Base-by-base conservation (phyloP, 2,113 vertebrate genomes). In the Corvus moneduloides region DNA sequence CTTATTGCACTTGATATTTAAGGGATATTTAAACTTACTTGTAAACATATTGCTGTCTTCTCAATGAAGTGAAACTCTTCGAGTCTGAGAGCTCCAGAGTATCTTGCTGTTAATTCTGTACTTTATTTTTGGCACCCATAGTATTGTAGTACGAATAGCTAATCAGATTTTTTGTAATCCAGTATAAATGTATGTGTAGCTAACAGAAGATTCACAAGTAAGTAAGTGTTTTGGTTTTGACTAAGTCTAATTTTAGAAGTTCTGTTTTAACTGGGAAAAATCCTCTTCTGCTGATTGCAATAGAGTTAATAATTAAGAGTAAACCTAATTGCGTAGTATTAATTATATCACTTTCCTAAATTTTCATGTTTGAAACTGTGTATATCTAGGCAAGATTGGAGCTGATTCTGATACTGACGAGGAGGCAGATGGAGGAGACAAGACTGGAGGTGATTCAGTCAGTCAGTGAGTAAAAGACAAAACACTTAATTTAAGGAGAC, bases 391-490 rank as follows among this genome's bases (percentile, higher is more conserved):
- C 95, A 98, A 98, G 89, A 96, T 96, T 92, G 97, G 97, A 91
- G 87, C 96, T 46, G 98, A 98, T 71, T 98, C 98, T 72, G 98
- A 98, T 88, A 93, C 98, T 91, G 98, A 98, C 69, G 98, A 98
- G 80, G 98, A 98, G 80, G 64, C 92, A 86, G 95, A 97, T 92
- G 97, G 97, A 86, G 93, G 73, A 93, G 86, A 78, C 86, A 98
- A 98, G 97, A 96, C 94, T 84, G 97, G 92, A 90, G 86, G 95
- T 58, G 98, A 98, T 91, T 89, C 97, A 92, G 89, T 98, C 94
- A 98, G 96, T 96, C 98, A 99, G 98, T 99, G 97, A 98, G 98
- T 99, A 96, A 91, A 97, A 97, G 92, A 87, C 13, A 55, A 85
- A 84, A 80, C 43, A 24, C 37, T 87, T 94, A 48, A 82, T 54